Conservation (phyloP, 2,888 invertebrate genomes). For the Agrotis clavis region DNA sequence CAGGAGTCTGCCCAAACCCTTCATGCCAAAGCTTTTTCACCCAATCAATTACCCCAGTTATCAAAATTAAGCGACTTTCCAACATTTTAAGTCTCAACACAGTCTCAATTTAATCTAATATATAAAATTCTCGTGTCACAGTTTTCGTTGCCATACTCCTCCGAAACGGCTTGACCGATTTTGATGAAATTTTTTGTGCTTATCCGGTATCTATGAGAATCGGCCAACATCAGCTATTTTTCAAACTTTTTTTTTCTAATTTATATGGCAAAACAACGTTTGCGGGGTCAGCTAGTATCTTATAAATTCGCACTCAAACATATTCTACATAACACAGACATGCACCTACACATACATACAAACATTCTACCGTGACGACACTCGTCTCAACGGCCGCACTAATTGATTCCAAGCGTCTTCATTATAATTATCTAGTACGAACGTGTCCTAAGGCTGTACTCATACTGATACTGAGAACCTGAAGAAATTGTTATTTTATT, state of each 20-base stretch:
- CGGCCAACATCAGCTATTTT: too few species aligned
- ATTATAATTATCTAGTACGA: slow-evolving; percentile 38
- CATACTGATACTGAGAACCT: neutral
- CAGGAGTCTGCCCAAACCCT: too few species aligned
- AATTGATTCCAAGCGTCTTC: slow-evolving; percentile 60
- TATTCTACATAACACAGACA: slow-evolving; percentile 1
- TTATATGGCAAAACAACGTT: too few species aligned
- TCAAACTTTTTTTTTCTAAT: too few species aligned
- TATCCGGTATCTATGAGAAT: too few species aligned
- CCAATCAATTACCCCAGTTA: neutral
- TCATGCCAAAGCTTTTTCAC: neutral
- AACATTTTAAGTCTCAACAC: too few species aligned
- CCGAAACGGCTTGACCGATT: too few species aligned
- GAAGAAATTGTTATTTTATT: neutral
- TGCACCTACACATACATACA: slow-evolving; percentile 14
- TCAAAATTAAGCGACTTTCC: neutral
- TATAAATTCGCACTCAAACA: neutral
- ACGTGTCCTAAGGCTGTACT: slow-evolving; percentile 41
- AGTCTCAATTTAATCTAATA: too few species aligned
- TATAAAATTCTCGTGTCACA: too few species aligned
- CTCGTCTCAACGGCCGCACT: slow-evolving; percentile 35
- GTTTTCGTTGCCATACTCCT: too few species aligned
- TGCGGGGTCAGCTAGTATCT: too few species aligned
- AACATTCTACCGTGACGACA: slow-evolving; percentile 7
- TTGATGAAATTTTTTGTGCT: too few species aligned